Base-by-base conservation (phyloP, 2,113 vertebrate genomes). In the Malurus melanocephalus region DNA sequence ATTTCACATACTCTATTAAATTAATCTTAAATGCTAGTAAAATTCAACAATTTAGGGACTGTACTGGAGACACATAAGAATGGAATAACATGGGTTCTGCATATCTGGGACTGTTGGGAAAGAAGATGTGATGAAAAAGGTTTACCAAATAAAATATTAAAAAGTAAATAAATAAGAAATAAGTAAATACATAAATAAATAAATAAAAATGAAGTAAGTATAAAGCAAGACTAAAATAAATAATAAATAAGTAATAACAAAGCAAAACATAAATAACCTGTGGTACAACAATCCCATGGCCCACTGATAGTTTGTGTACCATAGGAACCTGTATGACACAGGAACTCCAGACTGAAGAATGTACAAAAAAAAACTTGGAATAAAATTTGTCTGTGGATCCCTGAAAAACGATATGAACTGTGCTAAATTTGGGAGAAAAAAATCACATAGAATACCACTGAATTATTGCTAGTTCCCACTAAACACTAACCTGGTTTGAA, bases 401-500 rank as follows among this genome's bases (percentile, higher is more conserved):
- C 32, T 62, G 28, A 61, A 88, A 76, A 65, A 8, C 5, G 45
- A 0, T 4, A 19, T 4, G 9, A 35, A 65, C 11, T 48, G 19
- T 53, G 48, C 16, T 23, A 52, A 19, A 2, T 48, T 15, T 72
- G 14, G 33, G 9, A 27, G 46, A 66, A 82, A 2, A 60, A 5
- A 0, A 28, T 40, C 27, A 33, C 9, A n/a, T 3, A n/a, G 9
- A 78, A 49, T 42, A 26, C 22, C 52, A 52, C 0, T 7, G 8
- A 76, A 52, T 4, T 27, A 49, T 48, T 72, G 26, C 6, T 48
- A 57, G 9, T 7, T 23, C 23, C 8, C 46, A 32, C 5, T 53
- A 46, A 80, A 33, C 28, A 30, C 9, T 51, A 42, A 33, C 22
- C 16, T 30, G 14, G 4, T 72, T 55, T 38, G 7, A 88, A 82